Base-by-base conservation (phyloP, 2,888 invertebrate species). In the Lamproptera curius region DNA sequence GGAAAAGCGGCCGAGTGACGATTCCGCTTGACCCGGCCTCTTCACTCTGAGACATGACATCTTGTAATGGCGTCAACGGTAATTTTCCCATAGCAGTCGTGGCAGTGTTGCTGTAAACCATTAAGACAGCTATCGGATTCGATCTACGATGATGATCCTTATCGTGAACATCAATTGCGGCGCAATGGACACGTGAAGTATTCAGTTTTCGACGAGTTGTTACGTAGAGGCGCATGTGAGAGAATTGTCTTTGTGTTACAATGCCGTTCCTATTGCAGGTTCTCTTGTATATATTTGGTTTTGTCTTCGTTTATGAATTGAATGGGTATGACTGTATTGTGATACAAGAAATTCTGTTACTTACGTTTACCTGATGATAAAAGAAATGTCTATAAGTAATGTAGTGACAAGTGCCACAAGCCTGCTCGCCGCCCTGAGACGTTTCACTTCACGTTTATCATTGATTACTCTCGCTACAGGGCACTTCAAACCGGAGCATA, bases 31-130 rank as follows among this genome's bases (percentile, higher is more conserved):
- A 15, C 20, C 11, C n/a, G 2, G 36, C 26, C n/a, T 41, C 42
- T 47, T 36, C 47, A 42, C 47, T 37, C 31, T 45, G 13, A 34
- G 45, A 44, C 26, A 26, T 46, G 38, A 46, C 42, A 35, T 46
- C 31, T 41, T 16, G 10, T 35, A 31, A 39, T 16, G 15, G 39
- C 11, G 15, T 40, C 31, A 45, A n/a, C 43, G 26, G 36, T 49
- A 31, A 20, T 31, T 23, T 44, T 37, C 41, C 42, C 41, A 36
- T 28, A 47, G 20, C 36, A 17, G 17, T 46, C 35, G 17, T n/a
- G 28, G n/a, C 20, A 20, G 6, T 5, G 6, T 37, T 37, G 36
- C 36, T 13, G 26, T 16, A 16, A 10, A 17, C 31, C 31, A 42
- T 36, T 20, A 41, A 47, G 15, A 13, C 8, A 9, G 11, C 28